These are phyloP conservation scores for Lacerta agilis DNA, from an alignment of 2,797 vertebrate genomes.

Conservation along the genomic window DNA sequence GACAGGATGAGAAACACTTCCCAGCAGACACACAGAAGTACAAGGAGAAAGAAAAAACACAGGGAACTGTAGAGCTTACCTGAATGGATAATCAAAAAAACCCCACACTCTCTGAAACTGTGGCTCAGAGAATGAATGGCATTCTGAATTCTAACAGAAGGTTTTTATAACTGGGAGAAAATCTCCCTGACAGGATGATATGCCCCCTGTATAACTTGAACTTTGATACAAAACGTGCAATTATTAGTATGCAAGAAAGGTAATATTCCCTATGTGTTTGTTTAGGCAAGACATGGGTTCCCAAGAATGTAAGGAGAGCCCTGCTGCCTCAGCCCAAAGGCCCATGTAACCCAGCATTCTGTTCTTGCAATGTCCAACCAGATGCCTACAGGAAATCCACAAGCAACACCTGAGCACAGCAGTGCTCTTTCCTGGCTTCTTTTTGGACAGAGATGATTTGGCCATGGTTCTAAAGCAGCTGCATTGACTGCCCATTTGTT, in stretches of 20 bases:
- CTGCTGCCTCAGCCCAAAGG: too few species aligned
- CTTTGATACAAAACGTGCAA: neutral
- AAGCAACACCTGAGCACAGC: too few species aligned
- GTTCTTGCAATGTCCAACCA: too few species aligned
- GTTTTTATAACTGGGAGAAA: constrained; percentile 40
- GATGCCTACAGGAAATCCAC: too few species aligned
- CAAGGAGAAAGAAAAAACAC: constrained; percentile 35
- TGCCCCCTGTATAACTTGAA: neutral
- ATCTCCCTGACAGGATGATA: constrained; percentile 24
- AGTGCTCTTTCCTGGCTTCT: too few species aligned
- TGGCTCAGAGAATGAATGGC: constrained; percentile 22
- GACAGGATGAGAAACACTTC: constrained; percentile 59
- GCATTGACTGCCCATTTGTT: too few species aligned
- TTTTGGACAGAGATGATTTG: too few species aligned
- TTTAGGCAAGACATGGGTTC: neutral
- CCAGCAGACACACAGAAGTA: constrained; percentile 37
- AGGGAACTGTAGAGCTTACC: constrained; percentile 50
- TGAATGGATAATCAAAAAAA: constrained; percentile 57
- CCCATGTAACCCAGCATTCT: too few species aligned
- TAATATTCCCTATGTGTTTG: neutral
- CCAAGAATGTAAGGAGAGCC: too few species aligned
- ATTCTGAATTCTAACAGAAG: constrained; percentile 44
- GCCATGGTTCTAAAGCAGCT: too few species aligned
- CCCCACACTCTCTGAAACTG: constrained; percentile 23
- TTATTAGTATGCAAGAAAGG: neutral